These are phyloP conservation scores for Hoplostethus mediterraneus DNA, from an alignment of 2,797 vertebrate species.

Conservation along the genomic window DNA sequence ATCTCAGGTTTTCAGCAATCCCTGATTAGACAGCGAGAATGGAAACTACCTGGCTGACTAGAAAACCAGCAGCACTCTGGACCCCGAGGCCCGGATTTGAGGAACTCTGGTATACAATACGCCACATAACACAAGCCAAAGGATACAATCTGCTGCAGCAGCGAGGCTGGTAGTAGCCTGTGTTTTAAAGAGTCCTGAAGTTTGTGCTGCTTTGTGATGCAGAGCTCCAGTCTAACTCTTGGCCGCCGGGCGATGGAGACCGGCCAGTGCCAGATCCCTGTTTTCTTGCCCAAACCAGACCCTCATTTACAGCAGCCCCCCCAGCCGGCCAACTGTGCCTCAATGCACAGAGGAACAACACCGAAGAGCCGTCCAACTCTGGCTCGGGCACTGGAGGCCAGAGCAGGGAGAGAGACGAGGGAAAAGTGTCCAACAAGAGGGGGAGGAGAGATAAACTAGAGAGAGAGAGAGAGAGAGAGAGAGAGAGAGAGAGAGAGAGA, in stretches of 20 bases:
- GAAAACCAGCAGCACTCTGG: no score
- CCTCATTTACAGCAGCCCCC: conserved; percentile 16
- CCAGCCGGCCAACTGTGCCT: conserved; percentile 20
- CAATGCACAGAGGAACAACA: not conserved
- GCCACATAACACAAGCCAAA: no score
- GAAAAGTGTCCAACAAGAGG: not conserved
- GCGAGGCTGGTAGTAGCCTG: not conserved
- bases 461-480: not conserved
- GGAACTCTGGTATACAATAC: no score
- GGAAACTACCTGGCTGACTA: no score
- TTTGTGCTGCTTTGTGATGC: not conserved
- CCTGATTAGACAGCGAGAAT: no score
- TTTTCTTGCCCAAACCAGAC: conserved; percentile 6
- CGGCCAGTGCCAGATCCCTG: not conserved
- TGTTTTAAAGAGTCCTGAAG: not conserved
- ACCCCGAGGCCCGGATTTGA: no score
- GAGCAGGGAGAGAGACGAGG: not conserved
- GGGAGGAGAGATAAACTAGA: no score
- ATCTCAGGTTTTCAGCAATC: no score
- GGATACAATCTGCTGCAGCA: no score
- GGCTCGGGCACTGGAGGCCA: not conserved
- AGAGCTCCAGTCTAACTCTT: not conserved
- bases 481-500: not conserved
- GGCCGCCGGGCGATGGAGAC: conserved; percentile 9
- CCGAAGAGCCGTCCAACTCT: no score